Percentiles rank a stretch among this genome's conserved stretches.
These are phyloP conservation scores for Cephalopholis sonnerati DNA, from an alignment of 2,113 vertebrate species.

Conservation along the genomic window DNA sequence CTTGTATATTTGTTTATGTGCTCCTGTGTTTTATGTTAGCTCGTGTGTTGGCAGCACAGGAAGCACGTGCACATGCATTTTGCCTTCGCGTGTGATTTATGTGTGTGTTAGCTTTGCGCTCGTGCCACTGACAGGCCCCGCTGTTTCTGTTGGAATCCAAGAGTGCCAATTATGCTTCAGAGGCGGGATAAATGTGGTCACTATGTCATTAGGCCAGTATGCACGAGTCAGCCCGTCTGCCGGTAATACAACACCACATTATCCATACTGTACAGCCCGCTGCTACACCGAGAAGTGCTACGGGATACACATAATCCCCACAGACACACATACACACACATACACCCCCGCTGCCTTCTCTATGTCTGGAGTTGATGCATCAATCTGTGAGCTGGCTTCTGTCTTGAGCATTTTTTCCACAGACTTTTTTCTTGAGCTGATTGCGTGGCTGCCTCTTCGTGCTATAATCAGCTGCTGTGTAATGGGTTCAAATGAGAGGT, in stretches of 20 bases:
- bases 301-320: slow-evolving; percentile 35
- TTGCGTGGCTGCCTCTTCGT: slow-evolving; percentile 39
- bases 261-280: slow-evolving; percentile 33
- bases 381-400: slow-evolving; percentile 52
- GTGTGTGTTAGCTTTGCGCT: slow-evolving; percentile 31
- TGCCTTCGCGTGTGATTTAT: slow-evolving; percentile 32
- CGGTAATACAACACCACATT: slow-evolving; percentile 71
- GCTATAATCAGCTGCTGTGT: slow-evolving; percentile 58
- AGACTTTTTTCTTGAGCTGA: slow-evolving; percentile 43
- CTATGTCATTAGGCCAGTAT: slow-evolving; percentile 75
- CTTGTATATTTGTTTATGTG: slow-evolving; percentile 38
- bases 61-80: slow-evolving; percentile 13
- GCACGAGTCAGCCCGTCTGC: slow-evolving; percentile 69
- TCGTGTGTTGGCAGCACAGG: background rate
- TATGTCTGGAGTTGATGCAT: slow-evolving; percentile 51
- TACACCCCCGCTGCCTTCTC: slow-evolving; percentile 17
- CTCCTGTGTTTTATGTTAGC: slow-evolving; percentile 10
- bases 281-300: slow-evolving; percentile 44
- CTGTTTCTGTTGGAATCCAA: slow-evolving; percentile 64
- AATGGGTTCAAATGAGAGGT: slow-evolving; percentile 70
- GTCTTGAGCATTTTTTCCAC: slow-evolving; percentile 62
- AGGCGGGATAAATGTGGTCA: slow-evolving; percentile 71
- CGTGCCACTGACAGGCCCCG: slow-evolving; percentile 41
- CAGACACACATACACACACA: slow-evolving; percentile 17
- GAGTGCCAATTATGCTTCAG: slow-evolving; percentile 62